These are phyloP conservation scores for Hirtodrosophila trivittata DNA, from an alignment of 2,888 invertebrate species.

Conservation along the genomic window DNA sequence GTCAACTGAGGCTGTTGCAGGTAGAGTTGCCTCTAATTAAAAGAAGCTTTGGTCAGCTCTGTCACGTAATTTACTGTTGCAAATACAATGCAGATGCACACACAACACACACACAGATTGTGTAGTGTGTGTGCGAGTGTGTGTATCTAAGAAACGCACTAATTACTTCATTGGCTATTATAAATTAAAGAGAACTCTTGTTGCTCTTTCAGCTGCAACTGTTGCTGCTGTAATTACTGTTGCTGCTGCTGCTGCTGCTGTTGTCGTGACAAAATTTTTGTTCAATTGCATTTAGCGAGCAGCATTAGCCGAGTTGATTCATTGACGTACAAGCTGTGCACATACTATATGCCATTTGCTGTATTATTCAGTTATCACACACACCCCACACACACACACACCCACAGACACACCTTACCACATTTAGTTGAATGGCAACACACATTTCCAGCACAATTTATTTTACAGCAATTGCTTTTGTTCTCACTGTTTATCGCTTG, in stretches of 20 bases:
- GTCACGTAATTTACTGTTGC: slow-evolving; percentile 52
- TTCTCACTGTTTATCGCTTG: slow-evolving; percentile 15
- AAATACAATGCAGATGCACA: slow-evolving; percentile 36
- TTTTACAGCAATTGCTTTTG: slow-evolving; percentile 25
- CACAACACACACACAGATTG: neutral
- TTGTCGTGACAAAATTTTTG: slow-evolving; percentile 45
- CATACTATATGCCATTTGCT: no score
- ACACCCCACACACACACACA: slow-evolving; percentile 1
- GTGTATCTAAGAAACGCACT: slow-evolving; percentile 51
- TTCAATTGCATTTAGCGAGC: slow-evolving; percentile 53
- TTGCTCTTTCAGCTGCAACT: slow-evolving; percentile 12
- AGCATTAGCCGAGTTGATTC: slow-evolving; percentile 56
- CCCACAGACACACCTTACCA: neutral
- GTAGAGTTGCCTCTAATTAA: slow-evolving; percentile 42
- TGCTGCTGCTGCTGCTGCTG: slow-evolving; percentile 35
- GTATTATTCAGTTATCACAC: slow-evolving; percentile 34
- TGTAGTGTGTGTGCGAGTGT: neutral
- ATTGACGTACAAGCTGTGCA: slow-evolving; percentile 43
- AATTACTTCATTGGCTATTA: slow-evolving; percentile 50
- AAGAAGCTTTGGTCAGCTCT: slow-evolving; percentile 46
- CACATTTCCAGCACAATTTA: slow-evolving; percentile 35
- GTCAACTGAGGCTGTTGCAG: neutral
- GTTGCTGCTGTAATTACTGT: slow-evolving; percentile 31
- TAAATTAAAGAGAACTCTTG: slow-evolving; percentile 34
- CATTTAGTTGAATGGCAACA: slow-evolving; percentile 7